These are phyloP conservation scores for Bombus sylvicola DNA, from an alignment of 1,140 invertebrate species.

Conservation along the genomic window DNA sequence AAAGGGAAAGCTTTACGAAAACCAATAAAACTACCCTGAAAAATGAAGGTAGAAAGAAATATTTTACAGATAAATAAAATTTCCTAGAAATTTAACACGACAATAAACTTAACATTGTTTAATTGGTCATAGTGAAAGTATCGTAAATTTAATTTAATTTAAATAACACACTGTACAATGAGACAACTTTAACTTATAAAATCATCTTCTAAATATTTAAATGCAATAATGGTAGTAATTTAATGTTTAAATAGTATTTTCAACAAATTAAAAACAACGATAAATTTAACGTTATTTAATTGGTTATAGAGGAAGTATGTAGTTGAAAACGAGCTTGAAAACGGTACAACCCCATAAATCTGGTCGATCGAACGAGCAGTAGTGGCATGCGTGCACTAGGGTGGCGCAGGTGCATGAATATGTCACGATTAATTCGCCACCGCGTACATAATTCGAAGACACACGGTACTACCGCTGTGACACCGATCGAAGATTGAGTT, in stretches of 20 bases:
- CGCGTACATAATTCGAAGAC: constrained; percentile 34
- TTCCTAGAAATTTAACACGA: neutral
- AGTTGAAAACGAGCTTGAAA: neutral
- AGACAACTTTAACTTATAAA: neutral
- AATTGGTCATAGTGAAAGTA: neutral
- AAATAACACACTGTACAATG: no score
- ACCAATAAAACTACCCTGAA: neutral
- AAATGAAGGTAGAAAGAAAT: neutral
- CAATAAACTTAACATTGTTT: neutral
- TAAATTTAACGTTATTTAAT: neutral
- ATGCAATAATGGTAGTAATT: neutral
- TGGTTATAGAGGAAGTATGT: neutral
- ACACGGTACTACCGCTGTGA: neutral
- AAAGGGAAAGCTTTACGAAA: neutral
- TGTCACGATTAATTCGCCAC: constrained; percentile 39
- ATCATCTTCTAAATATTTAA: neutral
- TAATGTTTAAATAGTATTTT: neutral
- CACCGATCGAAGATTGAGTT: constrained; percentile 26
- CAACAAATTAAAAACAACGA: neutral
- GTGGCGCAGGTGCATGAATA: constrained; percentile 31
- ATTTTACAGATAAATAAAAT: neutral
- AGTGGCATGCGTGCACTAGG: neutral
- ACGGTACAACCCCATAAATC: neutral
- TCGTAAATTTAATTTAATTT: no score
- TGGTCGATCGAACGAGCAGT: neutral